Percentiles rank a stretch among this genome's conserved stretches.
Evolutionary conservation across 2,113 vertebrate species (phyloP).

Genomic region (Ailuropoda melanoleuca): DNA sequence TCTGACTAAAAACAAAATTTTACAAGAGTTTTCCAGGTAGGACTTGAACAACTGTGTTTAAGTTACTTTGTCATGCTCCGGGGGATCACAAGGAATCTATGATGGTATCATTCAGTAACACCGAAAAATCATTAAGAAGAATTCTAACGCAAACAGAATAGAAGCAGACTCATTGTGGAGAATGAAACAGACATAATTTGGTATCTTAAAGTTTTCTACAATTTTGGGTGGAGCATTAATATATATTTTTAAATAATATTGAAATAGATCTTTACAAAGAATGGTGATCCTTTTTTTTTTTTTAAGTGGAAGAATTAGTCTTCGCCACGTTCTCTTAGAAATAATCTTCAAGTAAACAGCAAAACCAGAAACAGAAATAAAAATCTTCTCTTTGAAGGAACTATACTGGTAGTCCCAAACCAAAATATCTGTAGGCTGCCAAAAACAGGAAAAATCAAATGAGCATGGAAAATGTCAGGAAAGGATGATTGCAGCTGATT

Average conservation of each 20-base stretch:
- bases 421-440: constrained; percentile 34
- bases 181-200: neutral
- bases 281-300: neutral
- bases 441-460: constrained; percentile 28
- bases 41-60: neutral
- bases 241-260: neutral
- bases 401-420: neutral
- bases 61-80: neutral
- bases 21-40: neutral
- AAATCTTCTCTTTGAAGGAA: constrained; percentile 9
- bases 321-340: neutral
- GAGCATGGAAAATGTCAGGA: neutral
- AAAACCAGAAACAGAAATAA: constrained; percentile 6
- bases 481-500: neutral
- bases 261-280: neutral
- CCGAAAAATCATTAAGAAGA: neutral
- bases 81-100: neutral
- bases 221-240: neutral
- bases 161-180: neutral
- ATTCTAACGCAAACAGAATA: neutral
- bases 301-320: neutral
- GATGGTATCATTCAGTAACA: neutral
- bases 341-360: neutral
- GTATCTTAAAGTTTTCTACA: neutral
- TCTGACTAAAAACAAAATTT: neutral